Evolutionary conservation across 2,888 invertebrate genomes (phyloP).

Genomic region (Yponomeuta evonymella): DNA sequence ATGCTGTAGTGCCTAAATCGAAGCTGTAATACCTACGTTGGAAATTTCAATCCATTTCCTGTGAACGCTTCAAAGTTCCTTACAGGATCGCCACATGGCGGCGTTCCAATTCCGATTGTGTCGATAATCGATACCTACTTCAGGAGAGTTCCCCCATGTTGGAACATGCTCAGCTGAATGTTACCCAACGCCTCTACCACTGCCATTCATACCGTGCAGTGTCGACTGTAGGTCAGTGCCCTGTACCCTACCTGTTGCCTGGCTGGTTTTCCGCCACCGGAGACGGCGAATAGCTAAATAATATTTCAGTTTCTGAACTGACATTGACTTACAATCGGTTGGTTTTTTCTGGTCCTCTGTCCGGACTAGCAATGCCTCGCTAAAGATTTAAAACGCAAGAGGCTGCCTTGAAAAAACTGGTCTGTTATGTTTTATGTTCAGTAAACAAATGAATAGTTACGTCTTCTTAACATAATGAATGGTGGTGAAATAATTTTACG

Average conservation of each 20-base stretch:
- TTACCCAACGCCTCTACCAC: conserved; percentile 7
- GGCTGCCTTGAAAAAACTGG: background rate
- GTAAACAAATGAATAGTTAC: conserved; percentile 4
- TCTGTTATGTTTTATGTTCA: background rate
- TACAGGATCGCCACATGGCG: conserved; percentile 4
- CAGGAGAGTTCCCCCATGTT: conserved; percentile 24
- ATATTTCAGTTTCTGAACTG: conserved; percentile 16
- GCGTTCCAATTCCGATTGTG: conserved; percentile 6
- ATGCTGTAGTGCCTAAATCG: background rate
- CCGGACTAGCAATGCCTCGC: background rate
- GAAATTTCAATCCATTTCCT: background rate
- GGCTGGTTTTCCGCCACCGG: conserved; percentile 53
- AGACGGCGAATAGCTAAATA: conserved; percentile 17
- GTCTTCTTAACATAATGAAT: background rate
- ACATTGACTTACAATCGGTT: conserved; percentile 16
- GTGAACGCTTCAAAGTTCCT: background rate
- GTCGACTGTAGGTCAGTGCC: conserved; percentile 68
- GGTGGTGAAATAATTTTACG: too few species aligned
- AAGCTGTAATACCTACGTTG: background rate
- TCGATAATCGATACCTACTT: conserved; percentile 35
- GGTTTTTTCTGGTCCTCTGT: background rate
- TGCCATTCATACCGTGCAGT: conserved; percentile 33
- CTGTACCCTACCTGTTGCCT: conserved; percentile 68
- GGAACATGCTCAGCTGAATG: conserved; percentile 13
- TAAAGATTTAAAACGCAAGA: conserved; percentile 10